Percentiles rank a stretch among this genome's conserved stretches.
These are phyloP conservation scores for Uria aalge DNA, from an alignment of 2,113 vertebrate genomes.

Conservation along the genomic window DNA sequence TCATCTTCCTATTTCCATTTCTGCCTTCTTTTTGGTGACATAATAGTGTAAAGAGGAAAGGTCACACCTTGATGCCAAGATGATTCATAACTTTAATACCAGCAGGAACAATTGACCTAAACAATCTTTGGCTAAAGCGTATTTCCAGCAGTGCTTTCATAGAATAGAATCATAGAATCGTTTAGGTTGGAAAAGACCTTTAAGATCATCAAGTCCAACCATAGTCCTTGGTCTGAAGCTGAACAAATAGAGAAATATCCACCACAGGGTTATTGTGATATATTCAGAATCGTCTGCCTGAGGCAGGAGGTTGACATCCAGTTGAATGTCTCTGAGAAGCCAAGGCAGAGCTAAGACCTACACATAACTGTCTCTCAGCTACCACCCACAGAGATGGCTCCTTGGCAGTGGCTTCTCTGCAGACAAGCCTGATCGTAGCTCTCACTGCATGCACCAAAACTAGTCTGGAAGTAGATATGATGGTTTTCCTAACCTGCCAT, in stretches of 20 bases:
- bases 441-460: fast-evolving
- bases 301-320: neutral
- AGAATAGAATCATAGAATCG: neutral
- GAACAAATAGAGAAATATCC: neutral
- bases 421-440: neutral
- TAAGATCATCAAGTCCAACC: neutral
- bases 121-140: constrained; percentile 34
- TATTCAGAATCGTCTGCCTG: neutral
- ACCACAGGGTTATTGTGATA: neutral
- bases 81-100: constrained; percentile 68
- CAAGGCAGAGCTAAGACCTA: neutral
- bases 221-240: neutral
- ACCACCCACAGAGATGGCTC: neutral
- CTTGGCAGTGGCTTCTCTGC: neutral
- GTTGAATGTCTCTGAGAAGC: neutral
- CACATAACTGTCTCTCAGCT: neutral
- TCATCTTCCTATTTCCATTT: constrained; percentile 63
- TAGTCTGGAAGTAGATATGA: neutral
- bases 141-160: constrained; percentile 43
- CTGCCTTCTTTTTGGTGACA: constrained; percentile 58
- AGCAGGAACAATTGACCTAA: constrained; percentile 63
- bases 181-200: neutral
- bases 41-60: constrained; percentile 50
- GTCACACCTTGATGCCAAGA: constrained; percentile 66
- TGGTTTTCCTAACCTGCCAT: neutral